These are phyloP conservation scores for Halocaridina rubra DNA, from an alignment of 2,888 invertebrate genomes.

Conservation along the genomic window DNA sequence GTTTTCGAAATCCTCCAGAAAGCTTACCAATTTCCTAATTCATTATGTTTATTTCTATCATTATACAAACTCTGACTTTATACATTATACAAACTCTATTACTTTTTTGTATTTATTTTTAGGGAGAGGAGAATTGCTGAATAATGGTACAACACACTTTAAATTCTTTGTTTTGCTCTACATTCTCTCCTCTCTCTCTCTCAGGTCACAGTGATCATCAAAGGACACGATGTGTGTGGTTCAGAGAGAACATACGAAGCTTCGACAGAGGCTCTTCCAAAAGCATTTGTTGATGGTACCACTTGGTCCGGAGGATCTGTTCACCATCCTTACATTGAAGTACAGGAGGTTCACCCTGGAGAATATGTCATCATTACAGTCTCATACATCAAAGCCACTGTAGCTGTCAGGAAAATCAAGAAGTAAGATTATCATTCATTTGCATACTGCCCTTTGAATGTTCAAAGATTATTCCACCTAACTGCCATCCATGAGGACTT, in stretches of 20 bases:
- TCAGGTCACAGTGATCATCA: slow-evolving; percentile 73
- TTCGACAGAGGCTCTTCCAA: slow-evolving; percentile 70
- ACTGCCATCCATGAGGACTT: too few relatives aligned
- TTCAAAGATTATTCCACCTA: too few relatives aligned
- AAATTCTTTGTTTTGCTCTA: too few relatives aligned
- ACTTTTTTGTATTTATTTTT: too few relatives aligned
- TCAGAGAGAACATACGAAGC: slow-evolving; percentile 72
- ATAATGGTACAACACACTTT: too few relatives aligned
- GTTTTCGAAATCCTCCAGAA: too few relatives aligned
- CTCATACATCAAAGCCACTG: slow-evolving; percentile 71
- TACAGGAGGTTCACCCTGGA: slow-evolving; percentile 68
- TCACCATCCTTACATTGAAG: slow-evolving; percentile 65
- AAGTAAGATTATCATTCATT: slow-evolving; percentile 35
- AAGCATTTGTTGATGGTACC: slow-evolving; percentile 72
- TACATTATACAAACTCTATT: too few relatives aligned
- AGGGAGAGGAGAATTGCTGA: too few relatives aligned
- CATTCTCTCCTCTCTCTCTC: background rate
- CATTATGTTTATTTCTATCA: too few relatives aligned
- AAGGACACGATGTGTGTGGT: slow-evolving; percentile 70
- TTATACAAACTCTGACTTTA: too few relatives aligned
- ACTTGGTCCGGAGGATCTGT: slow-evolving; percentile 66
- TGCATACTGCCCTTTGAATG: too few relatives aligned
- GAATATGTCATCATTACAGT: slow-evolving; percentile 71
- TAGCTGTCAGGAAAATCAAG: slow-evolving; percentile 70
- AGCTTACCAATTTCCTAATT: too few relatives aligned